Evolutionary conservation across 2,888 invertebrate genomes (phyloP).

Genomic region (Campoletis raptor): DNA sequence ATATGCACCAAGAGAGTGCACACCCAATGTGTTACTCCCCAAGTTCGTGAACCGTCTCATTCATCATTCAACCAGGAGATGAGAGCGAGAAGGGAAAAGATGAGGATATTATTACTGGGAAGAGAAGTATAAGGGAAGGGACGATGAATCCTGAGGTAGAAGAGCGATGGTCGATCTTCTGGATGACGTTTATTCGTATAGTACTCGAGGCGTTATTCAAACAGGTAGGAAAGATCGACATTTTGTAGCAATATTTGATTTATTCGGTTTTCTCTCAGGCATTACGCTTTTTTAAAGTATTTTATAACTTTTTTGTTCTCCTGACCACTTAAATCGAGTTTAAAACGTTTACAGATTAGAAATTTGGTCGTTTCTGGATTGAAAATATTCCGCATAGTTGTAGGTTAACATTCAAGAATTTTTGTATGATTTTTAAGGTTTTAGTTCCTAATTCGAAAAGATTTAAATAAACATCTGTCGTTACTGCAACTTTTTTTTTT

Average conservation of each 20-base stretch:
- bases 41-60: slow-evolving; percentile 73
- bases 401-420: not conserved
- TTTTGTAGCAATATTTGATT: not conserved
- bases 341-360: too few species aligned
- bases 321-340: not conserved
- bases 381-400: not conserved
- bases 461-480: not conserved
- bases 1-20: slow-evolving; percentile 53
- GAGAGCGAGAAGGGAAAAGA: slow-evolving; percentile 67
- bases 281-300: not conserved
- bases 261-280: not conserved
- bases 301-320: not conserved
- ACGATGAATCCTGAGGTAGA: slow-evolving; percentile 40
- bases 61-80: slow-evolving; percentile 76
- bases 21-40: slow-evolving; percentile 48
- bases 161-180: slow-evolving; percentile 41
- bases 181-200: slow-evolving; percentile 19
- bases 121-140: slow-evolving; percentile 38
- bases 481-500: not conserved
- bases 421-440: too few species aligned
- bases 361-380: too few species aligned
- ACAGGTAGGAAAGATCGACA: slow-evolving; percentile 9
- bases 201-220: slow-evolving; percentile 18
- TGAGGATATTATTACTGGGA: slow-evolving; percentile 61
- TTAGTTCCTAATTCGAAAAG: not conserved